These are phyloP conservation scores for Podocnemis expansa DNA, from an alignment of 2,113 vertebrate genomes.

Conservation along the genomic window DNA sequence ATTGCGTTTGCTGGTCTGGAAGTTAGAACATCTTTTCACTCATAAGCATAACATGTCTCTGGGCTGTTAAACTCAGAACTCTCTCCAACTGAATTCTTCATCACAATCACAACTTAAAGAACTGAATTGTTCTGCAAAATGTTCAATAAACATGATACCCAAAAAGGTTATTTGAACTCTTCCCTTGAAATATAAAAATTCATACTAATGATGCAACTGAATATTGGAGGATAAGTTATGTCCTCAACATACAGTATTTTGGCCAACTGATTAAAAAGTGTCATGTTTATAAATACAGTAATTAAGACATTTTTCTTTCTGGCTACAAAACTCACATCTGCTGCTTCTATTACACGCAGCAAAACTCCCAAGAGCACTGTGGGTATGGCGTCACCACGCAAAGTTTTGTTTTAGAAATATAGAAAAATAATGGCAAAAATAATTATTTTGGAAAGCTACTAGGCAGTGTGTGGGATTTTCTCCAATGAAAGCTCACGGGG, in stretches of 20 bases:
- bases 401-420: too few relatives aligned
- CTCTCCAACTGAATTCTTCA: background rate
- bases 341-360: background rate
- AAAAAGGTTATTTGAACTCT: background rate
- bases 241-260: background rate
- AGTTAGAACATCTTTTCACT: background rate
- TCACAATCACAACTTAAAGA: background rate
- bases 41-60: background rate
- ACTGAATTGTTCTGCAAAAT: too few relatives aligned
- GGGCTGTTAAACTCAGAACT: background rate
- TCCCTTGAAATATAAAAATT: background rate
- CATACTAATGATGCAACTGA: background rate
- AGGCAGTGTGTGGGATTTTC: too few relatives aligned
- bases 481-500: too few relatives aligned
- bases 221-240: background rate
- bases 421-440: too few relatives aligned
- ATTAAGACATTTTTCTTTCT: background rate
- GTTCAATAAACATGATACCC: background rate
- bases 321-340: background rate
- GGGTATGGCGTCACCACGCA: too few relatives aligned
- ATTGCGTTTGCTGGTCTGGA: background rate
- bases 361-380: too few relatives aligned
- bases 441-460: too few relatives aligned
- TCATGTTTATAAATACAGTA: background rate
- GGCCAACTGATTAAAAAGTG: background rate